phyloP scores from a whole-genome alignment of 1,140 invertebrate species.

The Drosophila miranda region DNA sequence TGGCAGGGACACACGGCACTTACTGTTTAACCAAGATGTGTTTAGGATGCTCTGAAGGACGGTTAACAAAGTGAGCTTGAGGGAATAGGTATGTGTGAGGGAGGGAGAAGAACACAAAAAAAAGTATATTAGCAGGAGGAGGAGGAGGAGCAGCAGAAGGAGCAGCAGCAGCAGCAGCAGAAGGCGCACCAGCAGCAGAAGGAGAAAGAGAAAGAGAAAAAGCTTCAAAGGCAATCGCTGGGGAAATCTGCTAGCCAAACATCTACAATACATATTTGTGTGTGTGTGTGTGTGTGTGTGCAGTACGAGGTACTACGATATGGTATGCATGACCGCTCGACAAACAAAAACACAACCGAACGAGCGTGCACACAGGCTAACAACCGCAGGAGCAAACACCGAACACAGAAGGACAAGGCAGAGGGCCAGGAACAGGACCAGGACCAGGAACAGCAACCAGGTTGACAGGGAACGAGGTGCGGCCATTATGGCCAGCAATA shows the following conservation, averaged over 20 bases:
- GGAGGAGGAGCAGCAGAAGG: not conserved
- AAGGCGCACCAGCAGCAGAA: constrained; percentile 5
- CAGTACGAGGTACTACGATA: not conserved
- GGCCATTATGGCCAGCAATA: constrained; percentile 75
- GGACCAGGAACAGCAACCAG: constrained; percentile 10
- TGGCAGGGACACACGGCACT: constrained; percentile 3
- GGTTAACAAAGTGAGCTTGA: constrained; percentile 66
- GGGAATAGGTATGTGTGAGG: constrained; percentile 45
- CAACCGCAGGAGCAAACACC: constrained; percentile 69
- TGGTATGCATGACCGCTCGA: constrained; percentile 54
- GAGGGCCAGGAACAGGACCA: not conserved
- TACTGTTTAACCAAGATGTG: constrained; percentile 59
- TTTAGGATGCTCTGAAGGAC: constrained; percentile 45
- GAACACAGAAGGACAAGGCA: constrained; percentile 11
- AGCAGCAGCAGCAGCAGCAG: not conserved
- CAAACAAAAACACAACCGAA: constrained; percentile 75
- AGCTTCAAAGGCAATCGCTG: constrained; percentile 69
- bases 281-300: not conserved
- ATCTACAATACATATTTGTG: constrained; percentile 20
- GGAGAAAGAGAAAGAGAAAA: not conserved
- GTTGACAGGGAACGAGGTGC: constrained; percentile 55
- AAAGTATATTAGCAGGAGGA: not conserved
- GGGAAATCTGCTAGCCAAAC: constrained; percentile 75
- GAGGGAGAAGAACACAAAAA: constrained; percentile 13
- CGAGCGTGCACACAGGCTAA: constrained; percentile 58